phyloP scores from a whole-genome alignment of 2,113 vertebrate species.

The Notarius quadriscutis region DNA sequence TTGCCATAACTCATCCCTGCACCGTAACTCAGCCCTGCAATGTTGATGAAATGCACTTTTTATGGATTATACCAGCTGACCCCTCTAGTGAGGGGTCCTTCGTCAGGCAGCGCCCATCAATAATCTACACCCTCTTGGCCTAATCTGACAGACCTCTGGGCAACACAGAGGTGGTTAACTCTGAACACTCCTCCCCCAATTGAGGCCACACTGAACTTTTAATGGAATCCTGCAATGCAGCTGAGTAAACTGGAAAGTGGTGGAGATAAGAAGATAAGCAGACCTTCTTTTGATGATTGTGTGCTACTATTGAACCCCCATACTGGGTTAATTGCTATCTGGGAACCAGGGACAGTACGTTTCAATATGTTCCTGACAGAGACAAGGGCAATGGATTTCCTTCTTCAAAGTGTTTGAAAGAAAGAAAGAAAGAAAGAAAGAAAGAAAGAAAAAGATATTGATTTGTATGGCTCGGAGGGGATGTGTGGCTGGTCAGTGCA shows the following conservation, averaged over 20 bases:
- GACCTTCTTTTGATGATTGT: slow-evolving; percentile 65
- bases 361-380: slow-evolving; percentile 37
- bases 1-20: slow-evolving; percentile 34
- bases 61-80: slow-evolving; percentile 45
- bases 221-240: slow-evolving; percentile 57
- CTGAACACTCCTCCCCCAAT: slow-evolving; percentile 35
- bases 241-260: slow-evolving; percentile 59
- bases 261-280: slow-evolving; percentile 69
- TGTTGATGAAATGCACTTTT: slow-evolving; percentile 28
- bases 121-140: slow-evolving; percentile 35
- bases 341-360: slow-evolving; percentile 55
- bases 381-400: slow-evolving; percentile 12
- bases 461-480: slow-evolving; percentile 10
- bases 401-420: slow-evolving; percentile 25
- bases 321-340: slow-evolving; percentile 68
- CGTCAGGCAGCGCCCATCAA: slow-evolving; percentile 45
- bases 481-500: neutral
- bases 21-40: slow-evolving; percentile 11
- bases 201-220: slow-evolving; percentile 34
- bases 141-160: slow-evolving; percentile 38
- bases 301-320: slow-evolving; percentile 72
- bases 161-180: slow-evolving; percentile 44
- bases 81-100: slow-evolving; percentile 37
- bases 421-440: slow-evolving; percentile 1
- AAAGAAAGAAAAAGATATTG: neutral